Evolutionary conservation across 1,140 invertebrate species (phyloP), one percentile per base, ranked within the genome.

Genomic region (Leucophenga varia): DNA sequence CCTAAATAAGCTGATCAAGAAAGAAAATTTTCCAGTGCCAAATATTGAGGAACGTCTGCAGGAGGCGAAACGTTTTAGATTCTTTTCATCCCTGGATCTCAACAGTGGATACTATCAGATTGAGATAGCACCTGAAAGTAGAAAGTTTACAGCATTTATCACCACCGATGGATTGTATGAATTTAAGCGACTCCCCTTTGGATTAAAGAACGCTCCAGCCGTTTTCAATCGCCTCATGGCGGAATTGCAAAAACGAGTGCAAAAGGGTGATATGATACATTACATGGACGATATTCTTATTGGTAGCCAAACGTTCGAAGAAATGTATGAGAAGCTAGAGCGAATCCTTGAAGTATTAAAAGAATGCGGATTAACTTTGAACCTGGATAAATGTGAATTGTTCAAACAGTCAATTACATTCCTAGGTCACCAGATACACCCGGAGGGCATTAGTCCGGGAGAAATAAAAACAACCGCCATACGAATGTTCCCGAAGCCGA

Each of bases 131-230:
- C 21, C 1, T 12, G 21, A 42, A 13, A 59, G 56, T 28, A 17
- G 51, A 45, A 45, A 63, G 28, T 47, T 28, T 28, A 76, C 75
- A 3, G 76, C 63, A 0, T 77, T 77, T 39, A 69, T 77, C 5
- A 78, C 74, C 0, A 67, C 65, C 0, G 75, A 76, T 39, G 56
- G 42, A 3, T 68, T 69, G 28, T 81, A 78, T 45, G 76, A 78
- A 2, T 69, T 65, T 38, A 85, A 83, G 80, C 77, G 59, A 76
- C 67, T 71, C 39, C 74, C 68, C 0, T 74, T 73, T 39, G 68
- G 70, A 8, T 40, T 74, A 0, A 49, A 50, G 28, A 74, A 67
- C 46, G 57, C 56, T 0, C 52, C 53, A 0, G 22, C 53, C 0
- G 57, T 67, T 18, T 72, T 67, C 45, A 63, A 74, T 42, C 52